A percentile compares a stretch with the other conserved stretches of the same genome.
These are phyloP conservation scores for Neopipo cinnamomea DNA, from an alignment of 2,113 vertebrate species.

Conservation along the genomic window DNA sequence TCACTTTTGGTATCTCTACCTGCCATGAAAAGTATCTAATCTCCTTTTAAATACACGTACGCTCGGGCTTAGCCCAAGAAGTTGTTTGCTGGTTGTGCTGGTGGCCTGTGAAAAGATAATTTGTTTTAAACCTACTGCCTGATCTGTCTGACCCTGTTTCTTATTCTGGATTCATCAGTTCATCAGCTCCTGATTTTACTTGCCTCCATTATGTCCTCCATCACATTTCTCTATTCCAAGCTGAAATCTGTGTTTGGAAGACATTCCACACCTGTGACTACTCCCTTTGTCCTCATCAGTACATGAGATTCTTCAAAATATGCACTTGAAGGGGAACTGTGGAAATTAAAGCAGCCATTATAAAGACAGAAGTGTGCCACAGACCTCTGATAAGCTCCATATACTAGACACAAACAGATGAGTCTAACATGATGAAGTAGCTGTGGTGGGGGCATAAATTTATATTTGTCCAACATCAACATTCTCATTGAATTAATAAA, in stretches of 20 bases:
- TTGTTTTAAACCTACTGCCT: neutral
- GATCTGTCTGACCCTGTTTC: neutral
- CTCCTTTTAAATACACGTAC: neutral
- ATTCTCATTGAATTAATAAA: neutral
- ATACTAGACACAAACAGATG: neutral
- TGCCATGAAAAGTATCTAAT: neutral
- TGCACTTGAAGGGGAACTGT: neutral
- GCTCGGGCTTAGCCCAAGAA: neutral
- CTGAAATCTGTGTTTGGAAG: neutral
- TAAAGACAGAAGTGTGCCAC: neutral
- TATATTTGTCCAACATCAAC: neutral
- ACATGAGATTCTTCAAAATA: neutral
- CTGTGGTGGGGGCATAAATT: neutral
- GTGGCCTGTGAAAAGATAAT: neutral
- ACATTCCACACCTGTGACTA: neutral
- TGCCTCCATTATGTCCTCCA: neutral
- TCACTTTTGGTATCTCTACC: neutral
- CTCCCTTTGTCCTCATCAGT: neutral
- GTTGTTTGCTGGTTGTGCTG: neutral
- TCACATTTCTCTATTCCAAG: neutral
- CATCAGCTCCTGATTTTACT: neutral
- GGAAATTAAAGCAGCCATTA: neutral
- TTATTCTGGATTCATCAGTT: neutral
- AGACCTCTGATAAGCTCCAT: neutral
- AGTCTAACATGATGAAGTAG: neutral